Percentiles rank a stretch among this genome's conserved stretches.
Conservation (phyloP, 2,888 invertebrate species). For the Aleiodes alternator region DNA sequence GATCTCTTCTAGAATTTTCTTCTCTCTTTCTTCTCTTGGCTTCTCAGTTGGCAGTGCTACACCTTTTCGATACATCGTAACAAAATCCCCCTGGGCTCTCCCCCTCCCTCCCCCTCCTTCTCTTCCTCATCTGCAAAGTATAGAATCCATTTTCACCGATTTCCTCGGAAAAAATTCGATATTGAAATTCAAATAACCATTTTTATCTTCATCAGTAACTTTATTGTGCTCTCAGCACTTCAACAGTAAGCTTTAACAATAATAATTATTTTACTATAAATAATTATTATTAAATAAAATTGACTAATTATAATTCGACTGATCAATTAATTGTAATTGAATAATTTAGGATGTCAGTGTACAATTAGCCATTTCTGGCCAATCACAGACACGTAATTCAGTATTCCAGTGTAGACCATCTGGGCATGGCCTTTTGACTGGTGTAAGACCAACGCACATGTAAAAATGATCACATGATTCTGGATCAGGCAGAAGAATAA, state of each 20-base stretch:
- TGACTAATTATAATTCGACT: background rate
- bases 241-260: no score
- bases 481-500: conserved; percentile 60
- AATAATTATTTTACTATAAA: no score
- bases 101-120: background rate
- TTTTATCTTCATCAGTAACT: conserved; percentile 2
- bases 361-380: conserved; percentile 61
- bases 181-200: background rate
- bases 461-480: conserved; percentile 61
- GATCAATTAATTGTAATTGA: conserved; percentile 40
- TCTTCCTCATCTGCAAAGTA: conserved; percentile 11
- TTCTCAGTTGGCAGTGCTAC: conserved; percentile 42
- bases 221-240: background rate
- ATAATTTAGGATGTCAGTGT: background rate
- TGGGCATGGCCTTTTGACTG: conserved; percentile 61
- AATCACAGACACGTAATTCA: conserved; percentile 61
- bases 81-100: conserved; percentile 60
- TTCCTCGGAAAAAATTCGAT: conserved; percentile 25
- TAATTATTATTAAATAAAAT: background rate
- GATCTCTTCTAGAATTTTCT: conserved; percentile 56
- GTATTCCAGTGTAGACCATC: conserved; percentile 62
- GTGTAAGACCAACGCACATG: conserved; percentile 57
- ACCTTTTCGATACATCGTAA: conserved; percentile 59
- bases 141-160: conserved; percentile 47
- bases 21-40: conserved; percentile 9